A percentile compares a stretch with the other conserved stretches of the same genome.
These are phyloP conservation scores for Bradynema listronoti DNA, from an alignment of 1,140 invertebrate species.

Conservation along the genomic window DNA sequence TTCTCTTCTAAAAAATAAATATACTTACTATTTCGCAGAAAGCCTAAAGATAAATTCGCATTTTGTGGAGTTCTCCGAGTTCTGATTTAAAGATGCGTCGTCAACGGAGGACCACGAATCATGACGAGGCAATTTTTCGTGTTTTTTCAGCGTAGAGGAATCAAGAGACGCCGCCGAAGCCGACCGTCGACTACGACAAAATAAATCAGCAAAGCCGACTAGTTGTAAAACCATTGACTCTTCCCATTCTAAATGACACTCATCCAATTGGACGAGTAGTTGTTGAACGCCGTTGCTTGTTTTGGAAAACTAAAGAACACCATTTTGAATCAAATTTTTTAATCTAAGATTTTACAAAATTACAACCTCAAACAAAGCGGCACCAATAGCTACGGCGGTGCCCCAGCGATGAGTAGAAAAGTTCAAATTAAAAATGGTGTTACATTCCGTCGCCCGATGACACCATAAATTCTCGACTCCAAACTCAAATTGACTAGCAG, in stretches of 20 bases:
- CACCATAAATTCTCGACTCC: slow-evolving; percentile 43
- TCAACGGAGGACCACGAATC: slow-evolving; percentile 8
- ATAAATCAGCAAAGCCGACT: slow-evolving; percentile 26
- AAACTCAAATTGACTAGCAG: slow-evolving; percentile 20
- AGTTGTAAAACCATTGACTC: slow-evolving; percentile 23
- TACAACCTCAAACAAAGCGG: slow-evolving; percentile 25
- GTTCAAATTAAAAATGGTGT: neutral
- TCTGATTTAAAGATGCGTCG: too few species aligned
- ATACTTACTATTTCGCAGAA: slow-evolving; percentile 18
- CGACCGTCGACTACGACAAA: slow-evolving; percentile 12
- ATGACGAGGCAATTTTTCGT: too few species aligned
- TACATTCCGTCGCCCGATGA: slow-evolving; percentile 16
- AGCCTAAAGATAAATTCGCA: slow-evolving; percentile 21
- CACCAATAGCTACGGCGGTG: slow-evolving; percentile 32
- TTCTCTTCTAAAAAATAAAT: neutral
- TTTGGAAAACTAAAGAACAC: slow-evolving; percentile 1
- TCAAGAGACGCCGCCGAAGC: neutral
- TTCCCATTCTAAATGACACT: slow-evolving; percentile 46
- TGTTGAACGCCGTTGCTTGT: slow-evolving; percentile 5
- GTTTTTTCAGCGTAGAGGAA: too few species aligned
- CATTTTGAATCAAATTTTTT: neutral
- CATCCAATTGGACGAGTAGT: slow-evolving; percentile 33
- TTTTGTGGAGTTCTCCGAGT: slow-evolving; percentile 4
- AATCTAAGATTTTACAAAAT: neutral
- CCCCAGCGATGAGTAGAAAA: slow-evolving; percentile 30